Evolutionary conservation across 2,113 vertebrate species (phyloP).

Genomic region (Emydocephalus ijimae): DNA sequence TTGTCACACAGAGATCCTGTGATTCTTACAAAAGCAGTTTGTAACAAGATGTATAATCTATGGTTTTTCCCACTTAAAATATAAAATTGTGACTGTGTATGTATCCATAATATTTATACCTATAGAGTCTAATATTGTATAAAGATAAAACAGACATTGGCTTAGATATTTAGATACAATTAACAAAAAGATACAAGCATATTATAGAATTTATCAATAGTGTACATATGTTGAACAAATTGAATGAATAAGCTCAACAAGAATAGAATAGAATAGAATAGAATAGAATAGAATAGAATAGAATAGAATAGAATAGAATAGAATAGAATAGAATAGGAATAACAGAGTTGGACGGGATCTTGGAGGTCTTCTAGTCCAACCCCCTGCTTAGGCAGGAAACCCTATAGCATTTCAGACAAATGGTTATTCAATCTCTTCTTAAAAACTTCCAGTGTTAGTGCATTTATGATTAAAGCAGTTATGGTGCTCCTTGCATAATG

Average conservation of each 20-base stretch:
- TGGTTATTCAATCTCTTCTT: no score
- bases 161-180: background rate
- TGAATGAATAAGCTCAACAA: background rate
- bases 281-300: no score
- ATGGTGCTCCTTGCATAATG: slow-evolving; percentile 32
- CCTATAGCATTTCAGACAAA: no score
- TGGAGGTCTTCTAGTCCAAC: no score
- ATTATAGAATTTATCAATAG: background rate
- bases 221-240: background rate
- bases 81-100: background rate
- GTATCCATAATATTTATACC: no score
- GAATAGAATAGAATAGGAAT: no score
- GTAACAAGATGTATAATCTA: background rate
- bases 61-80: background rate
- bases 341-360: no score
- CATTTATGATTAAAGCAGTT: background rate
- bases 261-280: no score
- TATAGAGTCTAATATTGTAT: background rate
- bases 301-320: no score
- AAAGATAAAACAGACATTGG: background rate
- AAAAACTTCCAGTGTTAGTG: no score
- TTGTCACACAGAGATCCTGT: background rate
- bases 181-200: background rate
- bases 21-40: background rate
- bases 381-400: no score